Base-by-base conservation (phyloP, 1,140 invertebrate genomes). In the Brachionus paranguensis region DNA sequence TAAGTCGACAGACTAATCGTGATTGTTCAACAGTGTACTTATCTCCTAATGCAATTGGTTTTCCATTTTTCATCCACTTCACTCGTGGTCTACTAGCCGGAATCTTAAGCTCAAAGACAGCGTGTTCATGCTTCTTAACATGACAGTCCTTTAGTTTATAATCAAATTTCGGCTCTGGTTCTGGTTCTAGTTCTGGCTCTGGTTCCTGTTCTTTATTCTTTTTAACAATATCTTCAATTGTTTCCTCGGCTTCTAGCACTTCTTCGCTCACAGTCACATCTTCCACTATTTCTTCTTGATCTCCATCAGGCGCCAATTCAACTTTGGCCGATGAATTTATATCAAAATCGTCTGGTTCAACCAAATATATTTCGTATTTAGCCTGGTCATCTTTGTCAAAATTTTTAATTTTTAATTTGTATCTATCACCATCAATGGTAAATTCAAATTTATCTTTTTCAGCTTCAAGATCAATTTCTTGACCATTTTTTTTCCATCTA, bases 61-160 rank as follows among this genome's bases (percentile, higher is more conserved):
- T 85, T 14, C 88, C 87, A 72, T 90, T 87, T 45, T 88, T 86
- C 81, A 88, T 86, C 90, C 90, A 90, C 60, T 85, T 86, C 1
- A 87, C 84, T 60, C 37, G 43, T n/a, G 64, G 68, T 14, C 41
- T 47, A 20, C 33, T 33, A 41, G 17, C 55, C 3, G 55, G 55
- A n/a, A 83, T 17, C 45, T 68, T 68, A 43, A 68, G 37, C n/a
- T 83, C 81, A 37, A 83, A 83, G 14, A 47, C 8, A 43, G 60
- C 60, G 55, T 27, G 60, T n/a, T 83, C 64, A 55, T 68, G 60
- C 47, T 83, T 47, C 43, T 29, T 47, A 47, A 83, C 60, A 50
- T 83, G 81, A 10, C 33, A 33, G 12, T 83, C 60, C n/a, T 83
- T 53, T 37, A 70, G 14, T 20, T 79, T 79, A 20, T 64, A 79